These are phyloP conservation scores for Microtus obscurus DNA, from an alignment of 2,797 vertebrate genomes.

Conservation along the genomic window DNA sequence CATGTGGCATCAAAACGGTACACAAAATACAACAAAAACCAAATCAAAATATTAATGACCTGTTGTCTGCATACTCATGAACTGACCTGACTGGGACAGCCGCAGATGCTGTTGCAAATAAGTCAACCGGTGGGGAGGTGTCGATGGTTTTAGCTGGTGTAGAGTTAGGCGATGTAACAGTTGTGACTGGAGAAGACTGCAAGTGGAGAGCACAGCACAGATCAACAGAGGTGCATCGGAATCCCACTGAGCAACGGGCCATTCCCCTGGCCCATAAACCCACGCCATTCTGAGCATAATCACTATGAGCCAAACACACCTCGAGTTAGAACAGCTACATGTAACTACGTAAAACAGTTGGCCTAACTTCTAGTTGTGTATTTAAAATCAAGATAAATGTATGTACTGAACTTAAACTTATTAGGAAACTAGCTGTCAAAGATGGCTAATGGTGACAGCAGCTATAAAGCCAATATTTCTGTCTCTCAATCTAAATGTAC, in stretches of 20 bases:
- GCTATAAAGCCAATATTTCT: conserved; percentile 6
- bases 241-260: not conserved
- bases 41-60: conserved; percentile 40
- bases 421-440: not conserved
- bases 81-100: conserved; percentile 91
- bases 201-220: conserved; percentile 79
- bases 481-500: not conserved
- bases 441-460: not conserved
- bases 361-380: not conserved
- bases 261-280: not conserved
- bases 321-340: conserved; percentile 15
- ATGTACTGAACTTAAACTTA: conserved; percentile 34
- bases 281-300: not conserved
- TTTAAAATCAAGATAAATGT: conserved; percentile 47
- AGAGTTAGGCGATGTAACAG: conserved; percentile 92
- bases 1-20: not conserved
- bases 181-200: conserved; percentile 94
- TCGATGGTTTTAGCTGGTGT: conserved; percentile 97
- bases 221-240: conserved; percentile 17
- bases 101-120: conserved; percentile 89
- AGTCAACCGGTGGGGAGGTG: conserved; percentile 91
- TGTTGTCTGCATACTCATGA: not conserved
- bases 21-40: not conserved
- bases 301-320: not conserved
- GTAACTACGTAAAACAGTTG: conserved; percentile 10